Conservation (phyloP, 2,797 vertebrate genomes). For the Prunella strophiata region DNA sequence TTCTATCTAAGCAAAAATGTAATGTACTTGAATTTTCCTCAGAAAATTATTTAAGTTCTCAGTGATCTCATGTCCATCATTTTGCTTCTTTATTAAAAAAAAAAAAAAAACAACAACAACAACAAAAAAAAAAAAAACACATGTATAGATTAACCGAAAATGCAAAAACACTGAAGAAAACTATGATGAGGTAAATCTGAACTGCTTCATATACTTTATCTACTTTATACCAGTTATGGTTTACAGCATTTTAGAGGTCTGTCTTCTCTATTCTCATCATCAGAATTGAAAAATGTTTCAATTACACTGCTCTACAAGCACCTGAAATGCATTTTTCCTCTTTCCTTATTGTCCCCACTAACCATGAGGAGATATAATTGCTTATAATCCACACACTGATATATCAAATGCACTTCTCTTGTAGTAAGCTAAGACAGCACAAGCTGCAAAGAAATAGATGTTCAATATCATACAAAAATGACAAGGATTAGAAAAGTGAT, state of each 20-base stretch:
- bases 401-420: background rate
- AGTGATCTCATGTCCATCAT: background rate
- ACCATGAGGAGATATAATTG: background rate
- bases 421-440: background rate
- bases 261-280: background rate
- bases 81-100: background rate
- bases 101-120: no score
- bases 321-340: background rate
- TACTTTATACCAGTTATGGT: background rate
- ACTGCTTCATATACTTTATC: background rate
- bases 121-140: background rate
- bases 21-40: background rate
- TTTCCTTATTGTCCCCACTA: background rate
- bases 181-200: background rate
- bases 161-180: background rate
- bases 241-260: background rate
- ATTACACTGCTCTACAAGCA: background rate
- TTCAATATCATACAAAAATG: background rate
- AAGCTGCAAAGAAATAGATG: background rate
- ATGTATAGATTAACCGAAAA: background rate
- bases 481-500: background rate
- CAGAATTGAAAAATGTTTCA: background rate
- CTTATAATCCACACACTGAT: background rate
- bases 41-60: background rate
- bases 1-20: constrained; percentile 1